Evolutionary conservation across 2,797 vertebrate genomes (phyloP).

Genomic region (Vultur gryphus): DNA sequence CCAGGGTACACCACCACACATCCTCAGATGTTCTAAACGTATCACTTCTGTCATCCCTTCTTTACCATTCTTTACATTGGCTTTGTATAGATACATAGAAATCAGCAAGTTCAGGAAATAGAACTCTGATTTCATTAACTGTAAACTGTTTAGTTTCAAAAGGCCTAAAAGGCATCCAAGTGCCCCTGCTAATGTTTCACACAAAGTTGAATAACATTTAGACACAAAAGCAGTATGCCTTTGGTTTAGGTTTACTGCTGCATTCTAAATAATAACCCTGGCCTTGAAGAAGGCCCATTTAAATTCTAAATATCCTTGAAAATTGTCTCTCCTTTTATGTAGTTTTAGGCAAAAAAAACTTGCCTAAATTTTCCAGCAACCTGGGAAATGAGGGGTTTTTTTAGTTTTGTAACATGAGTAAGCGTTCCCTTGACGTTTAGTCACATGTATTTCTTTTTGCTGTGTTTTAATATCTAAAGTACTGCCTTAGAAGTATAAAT

Average conservation of each 20-base stretch:
- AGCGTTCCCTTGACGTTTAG: constrained; percentile 5
- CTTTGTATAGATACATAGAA: neutral
- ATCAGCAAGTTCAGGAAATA: neutral
- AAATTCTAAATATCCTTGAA: neutral
- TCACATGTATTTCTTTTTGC: neutral
- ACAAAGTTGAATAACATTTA: neutral
- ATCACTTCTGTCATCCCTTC: neutral
- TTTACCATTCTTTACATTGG: neutral
- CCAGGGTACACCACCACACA: neutral
- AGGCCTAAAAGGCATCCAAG: neutral
- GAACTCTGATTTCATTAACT: neutral
- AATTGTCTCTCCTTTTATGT: neutral
- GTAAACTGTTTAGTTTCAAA: neutral
- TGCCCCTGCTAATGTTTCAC: neutral
- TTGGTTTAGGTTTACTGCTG: neutral
- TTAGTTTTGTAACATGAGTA: neutral
- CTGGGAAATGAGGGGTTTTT: neutral
- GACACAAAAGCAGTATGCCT: neutral
- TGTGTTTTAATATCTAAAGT: neutral
- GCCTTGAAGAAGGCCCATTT: neutral
- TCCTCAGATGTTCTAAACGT: neutral
- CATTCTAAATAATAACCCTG: neutral
- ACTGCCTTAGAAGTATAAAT: neutral
- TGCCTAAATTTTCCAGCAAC: neutral
- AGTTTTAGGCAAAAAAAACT: neutral